Percentiles rank a stretch among this genome's conserved stretches.
Evolutionary conservation across 2,888 invertebrate species (phyloP).

Genomic region (Malachius bipustulatus): DNA sequence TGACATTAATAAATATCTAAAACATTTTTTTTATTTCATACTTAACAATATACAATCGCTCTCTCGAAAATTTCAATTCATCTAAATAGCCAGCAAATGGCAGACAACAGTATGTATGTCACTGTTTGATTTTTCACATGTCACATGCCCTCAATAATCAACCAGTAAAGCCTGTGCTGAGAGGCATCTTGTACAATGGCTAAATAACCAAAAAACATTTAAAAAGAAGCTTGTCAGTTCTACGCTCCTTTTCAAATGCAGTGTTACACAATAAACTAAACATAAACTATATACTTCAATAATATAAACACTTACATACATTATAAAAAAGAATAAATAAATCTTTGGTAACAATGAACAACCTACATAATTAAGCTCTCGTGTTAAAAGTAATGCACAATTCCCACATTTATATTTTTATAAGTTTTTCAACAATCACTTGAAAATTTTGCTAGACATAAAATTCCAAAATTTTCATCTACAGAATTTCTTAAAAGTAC

Average conservation of each 20-base stretch:
- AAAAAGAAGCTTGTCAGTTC: background rate
- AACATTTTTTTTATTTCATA: constrained; percentile 28
- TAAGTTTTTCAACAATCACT: too few species aligned
- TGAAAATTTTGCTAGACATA: too few species aligned
- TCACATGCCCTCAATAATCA: too few species aligned
- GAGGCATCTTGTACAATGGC: too few species aligned
- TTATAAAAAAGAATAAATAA: constrained; percentile 25
- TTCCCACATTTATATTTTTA: constrained; percentile 17
- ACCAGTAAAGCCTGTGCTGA: too few species aligned
- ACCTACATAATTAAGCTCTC: constrained; percentile 24
- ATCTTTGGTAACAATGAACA: constrained; percentile 28
- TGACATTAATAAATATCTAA: constrained; percentile 37
- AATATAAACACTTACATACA: constrained; percentile 21
- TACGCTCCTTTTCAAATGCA: constrained; percentile 5
- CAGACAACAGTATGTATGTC: too few species aligned
- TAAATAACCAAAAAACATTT: constrained; percentile 10
- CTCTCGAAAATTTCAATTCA: constrained; percentile 28
- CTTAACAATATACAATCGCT: constrained; percentile 33
- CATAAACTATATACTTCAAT: constrained; percentile 24
- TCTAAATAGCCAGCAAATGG: constrained; percentile 21
- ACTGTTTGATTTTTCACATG: too few species aligned
- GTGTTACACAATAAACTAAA: constrained; percentile 6
- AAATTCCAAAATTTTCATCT: too few species aligned
- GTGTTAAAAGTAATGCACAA: constrained; percentile 20
- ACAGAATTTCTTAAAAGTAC: too few species aligned